Conservation (phyloP, 1,140 invertebrate species). For the Streblospio benedicti region DNA sequence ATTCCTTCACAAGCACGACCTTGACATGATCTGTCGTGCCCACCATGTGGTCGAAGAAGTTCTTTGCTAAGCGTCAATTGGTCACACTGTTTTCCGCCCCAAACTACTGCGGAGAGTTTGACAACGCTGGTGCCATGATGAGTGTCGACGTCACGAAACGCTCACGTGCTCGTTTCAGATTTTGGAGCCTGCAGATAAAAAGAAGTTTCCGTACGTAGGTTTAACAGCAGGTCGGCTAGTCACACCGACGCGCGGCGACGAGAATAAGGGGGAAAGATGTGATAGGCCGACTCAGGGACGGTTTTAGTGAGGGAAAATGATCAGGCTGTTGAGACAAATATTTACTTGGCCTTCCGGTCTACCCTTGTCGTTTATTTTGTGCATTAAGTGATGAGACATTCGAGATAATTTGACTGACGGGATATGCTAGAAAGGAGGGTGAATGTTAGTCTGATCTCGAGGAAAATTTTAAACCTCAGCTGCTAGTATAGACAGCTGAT, state of each 20-base stretch:
- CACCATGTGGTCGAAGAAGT: constrained; percentile 88
- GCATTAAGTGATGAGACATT: too few relatives aligned
- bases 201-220: constrained; percentile 90
- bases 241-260: constrained; percentile 61
- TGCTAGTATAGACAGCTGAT: too few relatives aligned
- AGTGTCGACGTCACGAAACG: constrained; percentile 97
- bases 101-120: constrained; percentile 99
- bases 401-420: too few relatives aligned
- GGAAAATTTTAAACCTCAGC: too few relatives aligned
- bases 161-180: constrained; percentile 98
- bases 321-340: too few relatives aligned
- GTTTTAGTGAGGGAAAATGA: too few relatives aligned
- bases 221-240: constrained; percentile 54
- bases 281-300: too few relatives aligned
- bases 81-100: constrained; percentile 93
- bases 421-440: too few relatives aligned
- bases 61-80: constrained; percentile 94
- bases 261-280: constrained; percentile 18
- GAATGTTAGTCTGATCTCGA: too few relatives aligned
- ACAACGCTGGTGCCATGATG: constrained; percentile 99
- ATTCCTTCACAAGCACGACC: constrained; percentile 54
- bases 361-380: too few relatives aligned
- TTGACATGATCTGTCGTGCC: constrained; percentile 53
- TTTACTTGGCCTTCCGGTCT: too few relatives aligned
- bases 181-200: constrained; percentile 95